These are phyloP conservation scores for Athetis lepigone DNA, from an alignment of 2,888 invertebrate species.

Conservation along the genomic window DNA sequence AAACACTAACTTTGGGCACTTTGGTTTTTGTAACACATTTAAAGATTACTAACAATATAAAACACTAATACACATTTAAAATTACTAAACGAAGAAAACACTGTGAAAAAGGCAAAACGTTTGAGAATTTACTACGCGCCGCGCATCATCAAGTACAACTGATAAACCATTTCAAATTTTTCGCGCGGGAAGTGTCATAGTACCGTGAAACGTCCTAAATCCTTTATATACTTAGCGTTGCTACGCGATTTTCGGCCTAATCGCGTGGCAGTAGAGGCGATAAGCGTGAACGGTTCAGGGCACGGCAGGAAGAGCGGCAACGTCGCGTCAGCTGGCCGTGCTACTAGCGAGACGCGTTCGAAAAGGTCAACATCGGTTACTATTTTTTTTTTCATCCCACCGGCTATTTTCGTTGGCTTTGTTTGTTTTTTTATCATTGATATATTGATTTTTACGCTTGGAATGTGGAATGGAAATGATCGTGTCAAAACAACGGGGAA, in stretches of 20 bases:
- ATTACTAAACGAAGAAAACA: constrained; percentile 46
- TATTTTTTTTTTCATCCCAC: constrained; percentile 83
- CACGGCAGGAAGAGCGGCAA: constrained; percentile 82
- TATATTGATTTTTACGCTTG: constrained; percentile 70
- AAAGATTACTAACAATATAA: constrained; percentile 19
- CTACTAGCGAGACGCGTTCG: constrained; percentile 86
- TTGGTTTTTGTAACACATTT: constrained; percentile 70
- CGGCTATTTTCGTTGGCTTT: constrained; percentile 83
- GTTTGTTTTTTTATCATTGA: constrained; percentile 77
- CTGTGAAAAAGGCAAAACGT: constrained; percentile 26
- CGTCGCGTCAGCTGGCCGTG: constrained; percentile 89
- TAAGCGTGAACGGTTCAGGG: constrained; percentile 81
- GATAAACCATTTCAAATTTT: constrained; percentile 90
- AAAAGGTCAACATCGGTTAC: constrained; percentile 90
- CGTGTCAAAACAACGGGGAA: constrained; percentile 35
- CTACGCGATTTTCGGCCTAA: constrained; percentile 75
- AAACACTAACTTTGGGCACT: constrained; percentile 76
- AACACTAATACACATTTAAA: constrained; percentile 45
- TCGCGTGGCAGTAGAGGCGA: constrained; percentile 78
- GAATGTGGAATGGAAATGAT: constrained; percentile 60
- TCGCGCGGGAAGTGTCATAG: constrained; percentile 88
- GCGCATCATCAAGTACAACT: constrained; percentile 78
- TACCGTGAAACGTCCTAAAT: constrained; percentile 84
- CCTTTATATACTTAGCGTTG: constrained; percentile 83
- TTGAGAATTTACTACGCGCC: constrained; percentile 71